phyloP scores from a whole-genome alignment of 2,888 invertebrate genomes.

The Mystacides longicornis region DNA sequence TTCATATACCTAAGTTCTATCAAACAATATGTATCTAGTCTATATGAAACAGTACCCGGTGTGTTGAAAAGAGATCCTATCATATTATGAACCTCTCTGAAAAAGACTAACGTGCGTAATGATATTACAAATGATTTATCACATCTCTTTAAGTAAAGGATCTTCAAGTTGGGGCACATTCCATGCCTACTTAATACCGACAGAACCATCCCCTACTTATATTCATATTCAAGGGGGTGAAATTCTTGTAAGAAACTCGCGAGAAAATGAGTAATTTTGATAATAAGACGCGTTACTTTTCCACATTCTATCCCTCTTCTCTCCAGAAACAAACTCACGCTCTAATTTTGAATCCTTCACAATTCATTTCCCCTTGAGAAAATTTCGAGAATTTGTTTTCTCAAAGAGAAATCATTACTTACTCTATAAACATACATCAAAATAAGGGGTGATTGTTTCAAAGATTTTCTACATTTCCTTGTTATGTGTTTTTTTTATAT shows the following conservation, averaged over 20 bases:
- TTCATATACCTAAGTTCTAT: no score
- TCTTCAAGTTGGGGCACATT: no score
- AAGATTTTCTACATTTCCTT: not conserved
- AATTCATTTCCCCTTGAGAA: not conserved
- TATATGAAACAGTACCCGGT: no score
- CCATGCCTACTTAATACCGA: no score
- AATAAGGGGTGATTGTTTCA: not conserved
- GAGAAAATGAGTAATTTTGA: constrained; percentile 11
- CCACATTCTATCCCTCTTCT: not conserved
- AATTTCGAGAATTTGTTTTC: not conserved
- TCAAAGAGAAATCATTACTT: not conserved
- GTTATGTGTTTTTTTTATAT: no score
- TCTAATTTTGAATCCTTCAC: not conserved
- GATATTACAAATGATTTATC: no score
- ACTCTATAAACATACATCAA: not conserved
- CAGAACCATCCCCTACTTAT: no score
- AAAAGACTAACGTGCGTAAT: no score
- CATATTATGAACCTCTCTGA: no score
- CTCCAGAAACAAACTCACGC: not conserved
- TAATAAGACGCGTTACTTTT: not conserved
- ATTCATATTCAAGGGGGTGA: constrained; percentile 2
- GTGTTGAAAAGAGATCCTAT: no score
- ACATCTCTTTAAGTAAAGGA: no score
- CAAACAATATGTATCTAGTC: no score
- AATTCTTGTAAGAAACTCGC: constrained; percentile 11